Evolutionary conservation across 2,113 vertebrate genomes (phyloP).

Genomic region (Malurus alboscapulatus): DNA sequence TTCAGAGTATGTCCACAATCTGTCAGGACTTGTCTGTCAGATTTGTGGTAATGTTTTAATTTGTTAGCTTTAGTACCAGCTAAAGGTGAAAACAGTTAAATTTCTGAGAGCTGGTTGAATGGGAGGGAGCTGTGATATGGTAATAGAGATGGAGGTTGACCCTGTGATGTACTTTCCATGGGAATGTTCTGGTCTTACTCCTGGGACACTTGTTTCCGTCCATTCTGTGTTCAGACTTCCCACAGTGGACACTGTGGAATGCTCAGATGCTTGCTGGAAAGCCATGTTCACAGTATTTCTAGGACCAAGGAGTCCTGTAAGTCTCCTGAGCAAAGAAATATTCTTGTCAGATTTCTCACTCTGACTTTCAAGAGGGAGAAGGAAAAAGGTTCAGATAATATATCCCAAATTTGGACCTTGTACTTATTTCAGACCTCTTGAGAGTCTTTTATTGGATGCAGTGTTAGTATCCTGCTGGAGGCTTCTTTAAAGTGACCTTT

Average conservation of each 20-base stretch:
- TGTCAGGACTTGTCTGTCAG: background rate
- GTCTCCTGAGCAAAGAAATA: background rate
- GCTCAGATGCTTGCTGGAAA: background rate
- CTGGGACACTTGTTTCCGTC: background rate
- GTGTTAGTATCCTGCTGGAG: constrained; percentile 5
- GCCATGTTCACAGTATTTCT: background rate
- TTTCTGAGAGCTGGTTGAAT: background rate
- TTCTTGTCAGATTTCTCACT: background rate
- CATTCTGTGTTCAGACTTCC: background rate
- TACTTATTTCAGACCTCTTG: constrained; percentile 33
- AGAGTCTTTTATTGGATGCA: constrained; percentile 7
- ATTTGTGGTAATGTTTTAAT: background rate
- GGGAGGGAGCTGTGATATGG: background rate
- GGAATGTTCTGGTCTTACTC: background rate
- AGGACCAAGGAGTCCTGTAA: background rate
- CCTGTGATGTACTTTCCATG: background rate
- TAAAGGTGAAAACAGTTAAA: background rate
- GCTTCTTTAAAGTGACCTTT: constrained; percentile 63
- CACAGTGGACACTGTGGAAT: background rate
- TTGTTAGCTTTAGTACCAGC: background rate
- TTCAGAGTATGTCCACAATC: background rate
- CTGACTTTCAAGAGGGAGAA: background rate
- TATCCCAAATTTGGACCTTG: constrained; percentile 6
- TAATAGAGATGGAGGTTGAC: background rate
- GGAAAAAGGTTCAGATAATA: background rate